Evolutionary conservation across 2,113 vertebrate genomes (phyloP).

Genomic region (Scophthalmus maximus): DNA sequence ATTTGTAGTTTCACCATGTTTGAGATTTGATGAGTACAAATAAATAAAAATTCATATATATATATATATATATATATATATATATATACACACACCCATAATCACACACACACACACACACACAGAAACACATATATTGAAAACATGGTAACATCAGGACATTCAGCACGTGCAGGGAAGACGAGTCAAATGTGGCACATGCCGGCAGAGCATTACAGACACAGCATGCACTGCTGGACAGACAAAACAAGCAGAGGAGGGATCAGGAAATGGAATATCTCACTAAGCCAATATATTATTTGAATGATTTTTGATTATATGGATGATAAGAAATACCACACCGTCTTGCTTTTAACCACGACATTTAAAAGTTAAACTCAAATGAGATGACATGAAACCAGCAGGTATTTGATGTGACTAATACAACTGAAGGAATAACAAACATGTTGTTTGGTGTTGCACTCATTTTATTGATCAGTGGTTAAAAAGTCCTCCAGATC

Average conservation of each 20-base stretch:
- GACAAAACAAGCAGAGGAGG: constrained; percentile 41
- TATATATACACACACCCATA: too few species aligned
- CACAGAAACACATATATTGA: too few species aligned
- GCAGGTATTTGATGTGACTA: background rate
- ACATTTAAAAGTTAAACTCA: constrained; percentile 9
- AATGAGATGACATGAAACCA: background rate
- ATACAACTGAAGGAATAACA: constrained; percentile 57
- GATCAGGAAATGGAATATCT: constrained; percentile 30
- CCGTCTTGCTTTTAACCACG: background rate
- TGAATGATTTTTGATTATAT: background rate
- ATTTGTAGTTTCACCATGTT: background rate
- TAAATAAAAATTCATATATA: background rate
- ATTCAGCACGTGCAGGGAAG: constrained; percentile 56
- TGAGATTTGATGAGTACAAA: constrained; percentile 3
- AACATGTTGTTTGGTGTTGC: constrained; percentile 75
- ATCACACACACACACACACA: too few species aligned
- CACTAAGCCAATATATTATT: background rate
- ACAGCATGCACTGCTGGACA: constrained; percentile 49
- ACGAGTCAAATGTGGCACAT: constrained; percentile 39
- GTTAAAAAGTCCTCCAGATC: constrained; percentile 81
- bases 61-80: background rate
- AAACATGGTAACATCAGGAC: constrained; percentile 25
- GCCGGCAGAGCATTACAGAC: constrained; percentile 34
- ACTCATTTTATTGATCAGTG: constrained; percentile 87
- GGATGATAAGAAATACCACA: constrained; percentile 1